phyloP scores from a whole-genome alignment of 1,140 invertebrate genomes.

The Philotrypesis tridentata region DNA sequence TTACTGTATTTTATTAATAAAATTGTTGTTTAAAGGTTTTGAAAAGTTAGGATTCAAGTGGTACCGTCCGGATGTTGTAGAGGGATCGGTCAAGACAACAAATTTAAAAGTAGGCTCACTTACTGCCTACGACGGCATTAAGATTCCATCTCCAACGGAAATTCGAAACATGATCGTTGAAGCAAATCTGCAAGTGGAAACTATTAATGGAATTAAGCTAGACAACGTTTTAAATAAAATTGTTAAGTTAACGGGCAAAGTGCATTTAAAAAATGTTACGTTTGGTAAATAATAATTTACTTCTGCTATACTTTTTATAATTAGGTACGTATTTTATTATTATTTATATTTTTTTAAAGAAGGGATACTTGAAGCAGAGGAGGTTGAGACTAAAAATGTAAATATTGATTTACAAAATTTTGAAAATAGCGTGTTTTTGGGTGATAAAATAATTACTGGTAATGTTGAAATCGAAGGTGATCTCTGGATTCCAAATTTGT shows the following conservation, averaged over 20 bases:
- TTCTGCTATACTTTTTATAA: background rate
- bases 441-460: slow-evolving; percentile 42
- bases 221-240: slow-evolving; percentile 53
- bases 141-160: slow-evolving; percentile 43
- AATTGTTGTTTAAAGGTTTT: slow-evolving; percentile 42
- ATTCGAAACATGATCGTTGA: slow-evolving; percentile 53
- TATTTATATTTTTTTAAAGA: background rate
- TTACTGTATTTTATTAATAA: background rate
- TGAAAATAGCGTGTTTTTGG: slow-evolving; percentile 11
- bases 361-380: slow-evolving; percentile 3
- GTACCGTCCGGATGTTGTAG: slow-evolving; percentile 45
- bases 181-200: slow-evolving; percentile 49
- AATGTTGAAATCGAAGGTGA: slow-evolving; percentile 28
- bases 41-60: slow-evolving; percentile 47
- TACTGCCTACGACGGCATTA: slow-evolving; percentile 38
- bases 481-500: slow-evolving; percentile 34
- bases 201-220: slow-evolving; percentile 57
- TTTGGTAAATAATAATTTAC: slow-evolving; percentile 53
- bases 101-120: slow-evolving; percentile 51
- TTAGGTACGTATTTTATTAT: background rate
- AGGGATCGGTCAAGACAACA: slow-evolving; percentile 39
- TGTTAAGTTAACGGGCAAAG: slow-evolving; percentile 51
- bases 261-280: slow-evolving; percentile 54
- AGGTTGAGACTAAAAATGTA: background rate
- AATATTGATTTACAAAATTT: slow-evolving; percentile 16